phyloP scores from a whole-genome alignment of 2,797 vertebrate species.

The Enteromius radiatus region DNA sequence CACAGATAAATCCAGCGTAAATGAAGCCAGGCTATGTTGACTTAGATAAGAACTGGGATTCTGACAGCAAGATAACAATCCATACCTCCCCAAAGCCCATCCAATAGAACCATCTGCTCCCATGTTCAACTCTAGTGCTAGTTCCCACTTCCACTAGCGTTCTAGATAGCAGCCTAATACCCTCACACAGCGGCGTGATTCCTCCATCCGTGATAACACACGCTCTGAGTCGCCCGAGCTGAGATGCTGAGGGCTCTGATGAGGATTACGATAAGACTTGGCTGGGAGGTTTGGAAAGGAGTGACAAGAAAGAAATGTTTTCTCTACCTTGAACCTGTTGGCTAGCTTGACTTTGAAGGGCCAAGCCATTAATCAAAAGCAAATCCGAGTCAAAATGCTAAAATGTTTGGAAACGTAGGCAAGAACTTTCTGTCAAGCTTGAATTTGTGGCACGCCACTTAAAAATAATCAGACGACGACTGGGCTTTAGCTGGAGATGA shows the following conservation, averaged over 20 bases:
- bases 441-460: constrained; percentile 2
- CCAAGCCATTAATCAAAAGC: constrained; percentile 25
- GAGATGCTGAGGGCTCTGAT: constrained; percentile 64
- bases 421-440: constrained; percentile 18
- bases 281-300: constrained; percentile 52
- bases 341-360: neutral
- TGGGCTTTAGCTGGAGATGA: constrained; percentile 25
- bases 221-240: constrained; percentile 16
- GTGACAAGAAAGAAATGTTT: constrained; percentile 20
- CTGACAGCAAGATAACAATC: constrained; percentile 46
- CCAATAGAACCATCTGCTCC: constrained; percentile 36
- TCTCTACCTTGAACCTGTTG: constrained; percentile 18
- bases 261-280: constrained; percentile 68
- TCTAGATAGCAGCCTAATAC: constrained; percentile 36
- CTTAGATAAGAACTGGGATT: constrained; percentile 41
- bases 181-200: constrained; percentile 23
- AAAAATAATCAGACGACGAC: constrained; percentile 30
- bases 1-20: constrained; percentile 42
- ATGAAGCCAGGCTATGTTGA: constrained; percentile 36
- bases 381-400: constrained; percentile 23
- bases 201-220: constrained; percentile 37
- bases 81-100: constrained; percentile 20
- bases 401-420: constrained; percentile 9
- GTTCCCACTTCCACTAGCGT: constrained; percentile 26
- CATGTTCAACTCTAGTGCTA: constrained; percentile 29